Percentiles rank a stretch among this genome's conserved stretches.
Evolutionary conservation across 2,113 vertebrate genomes (phyloP).

Genomic region (Theropithecus gelada): DNA sequence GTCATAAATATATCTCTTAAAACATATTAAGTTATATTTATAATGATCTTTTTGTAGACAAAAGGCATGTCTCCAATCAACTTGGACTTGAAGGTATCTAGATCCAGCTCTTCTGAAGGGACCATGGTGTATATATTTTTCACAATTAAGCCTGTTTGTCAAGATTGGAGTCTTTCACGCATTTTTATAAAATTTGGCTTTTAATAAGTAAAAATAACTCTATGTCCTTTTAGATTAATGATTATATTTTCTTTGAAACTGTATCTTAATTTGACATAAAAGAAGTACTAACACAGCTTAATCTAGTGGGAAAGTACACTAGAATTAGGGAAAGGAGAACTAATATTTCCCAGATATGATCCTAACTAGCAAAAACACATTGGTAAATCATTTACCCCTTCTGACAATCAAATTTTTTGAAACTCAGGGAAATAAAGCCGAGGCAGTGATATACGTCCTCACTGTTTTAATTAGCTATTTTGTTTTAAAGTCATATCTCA

Average conservation of each 20-base stretch:
- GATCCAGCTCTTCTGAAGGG: background rate
- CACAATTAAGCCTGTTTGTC: background rate
- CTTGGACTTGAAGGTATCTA: background rate
- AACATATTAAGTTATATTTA: too few relatives aligned
- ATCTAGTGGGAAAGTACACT: background rate
- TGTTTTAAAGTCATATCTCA: background rate
- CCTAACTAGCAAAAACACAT: background rate
- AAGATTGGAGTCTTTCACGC: background rate
- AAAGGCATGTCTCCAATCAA: background rate
- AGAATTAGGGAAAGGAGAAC: background rate
- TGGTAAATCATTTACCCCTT: background rate
- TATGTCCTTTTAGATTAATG: background rate
- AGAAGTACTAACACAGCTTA: background rate
- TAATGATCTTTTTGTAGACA: background rate
- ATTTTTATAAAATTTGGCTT: background rate
- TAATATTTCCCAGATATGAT: background rate
- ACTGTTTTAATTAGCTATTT: background rate
- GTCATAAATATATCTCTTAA: too few relatives aligned
- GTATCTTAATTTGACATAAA: background rate
- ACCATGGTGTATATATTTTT: background rate
- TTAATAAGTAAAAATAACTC: background rate
- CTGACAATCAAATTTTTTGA: background rate
- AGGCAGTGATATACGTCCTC: background rate
- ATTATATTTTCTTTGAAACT: slow-evolving; percentile 11
- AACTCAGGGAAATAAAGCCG: background rate